Evolutionary conservation across 2,113 vertebrate species (phyloP), one percentile per base, ranked within the genome.

Genomic region (Okapia johnstoni): DNA sequence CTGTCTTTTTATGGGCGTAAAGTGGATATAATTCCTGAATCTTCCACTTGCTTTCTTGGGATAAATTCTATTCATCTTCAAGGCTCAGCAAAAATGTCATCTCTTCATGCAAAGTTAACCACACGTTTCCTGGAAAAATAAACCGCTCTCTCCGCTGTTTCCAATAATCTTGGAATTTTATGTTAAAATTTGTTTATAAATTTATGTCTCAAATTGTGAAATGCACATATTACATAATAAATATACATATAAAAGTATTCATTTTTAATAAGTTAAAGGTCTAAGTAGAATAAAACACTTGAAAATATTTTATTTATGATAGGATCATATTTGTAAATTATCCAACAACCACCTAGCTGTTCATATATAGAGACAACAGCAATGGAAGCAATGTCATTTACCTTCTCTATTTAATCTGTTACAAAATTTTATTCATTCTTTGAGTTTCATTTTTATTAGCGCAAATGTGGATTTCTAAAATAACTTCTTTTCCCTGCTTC

Each of bases 391-490:
- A 83, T 6, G 16, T 57, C 46, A 84, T 3, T 73, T 26, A 88
- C 87, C 3, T 76, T 90, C 26, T 48, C 85, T 15, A 93, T 48
- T 91, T 28, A 85, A 25, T 80, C 26, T 66, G 50, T 79, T 87
- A 92, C 30, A 81, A 93, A 87, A 85, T 95, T 85, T 81, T 94
- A 57, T 81, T 94, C 52, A 88, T 85, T 94, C 76, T 83, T 66
- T 77, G 36, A 48, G 23, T 81, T 96, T 52, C 46, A 88, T 48
- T 95, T 97, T 90, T 73, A 93, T 92, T 46, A 85, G 26, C 81
- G 30, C 17, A 98, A 96, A 96, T n/a, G 5, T 48, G 13, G 15
- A 86, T 66, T 96, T 95, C 84, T 88, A 85, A 94, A 95, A 85
- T 16, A 76, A 87, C 25, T n/a, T 57, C 2, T 54, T 93, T 88